A percentile compares a stretch with the other conserved stretches of the same genome.
Evolutionary conservation across 1,140 invertebrate genomes (phyloP).

Genomic region (Apis florea): DNA sequence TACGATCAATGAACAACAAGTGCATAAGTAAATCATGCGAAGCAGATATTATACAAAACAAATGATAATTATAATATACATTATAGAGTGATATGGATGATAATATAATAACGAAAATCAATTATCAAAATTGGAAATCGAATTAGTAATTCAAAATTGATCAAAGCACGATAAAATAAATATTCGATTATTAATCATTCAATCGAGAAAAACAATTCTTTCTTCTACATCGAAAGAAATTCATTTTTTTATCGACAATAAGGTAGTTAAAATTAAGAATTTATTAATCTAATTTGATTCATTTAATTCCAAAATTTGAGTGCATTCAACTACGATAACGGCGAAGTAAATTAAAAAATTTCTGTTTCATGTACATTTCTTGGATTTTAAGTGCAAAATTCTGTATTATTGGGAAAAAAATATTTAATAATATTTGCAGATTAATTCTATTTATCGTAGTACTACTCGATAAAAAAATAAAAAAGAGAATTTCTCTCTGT

Average conservation of each 20-base stretch:
- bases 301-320: conserved; percentile 3
- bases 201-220: neutral
- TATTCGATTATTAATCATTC: neutral
- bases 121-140: neutral
- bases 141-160: neutral
- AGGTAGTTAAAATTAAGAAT: conserved; percentile 5
- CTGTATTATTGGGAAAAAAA: neutral
- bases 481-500: neutral
- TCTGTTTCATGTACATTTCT: neutral
- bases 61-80: neutral
- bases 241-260: conserved; percentile 9
- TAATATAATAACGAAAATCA: neutral
- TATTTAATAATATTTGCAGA: neutral
- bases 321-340: neutral
- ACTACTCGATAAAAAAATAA: neutral
- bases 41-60: neutral
- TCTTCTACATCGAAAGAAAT: neutral
- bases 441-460: neutral
- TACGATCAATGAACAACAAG: neutral
- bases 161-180: neutral
- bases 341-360: conserved; percentile 23
- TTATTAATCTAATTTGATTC: conserved; percentile 30
- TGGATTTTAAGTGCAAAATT: neutral
- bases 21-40: neutral
- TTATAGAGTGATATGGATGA: neutral